Evolutionary conservation across 1,140 invertebrate genomes (phyloP).

Genomic region (Drosophila malerkotliana): DNA sequence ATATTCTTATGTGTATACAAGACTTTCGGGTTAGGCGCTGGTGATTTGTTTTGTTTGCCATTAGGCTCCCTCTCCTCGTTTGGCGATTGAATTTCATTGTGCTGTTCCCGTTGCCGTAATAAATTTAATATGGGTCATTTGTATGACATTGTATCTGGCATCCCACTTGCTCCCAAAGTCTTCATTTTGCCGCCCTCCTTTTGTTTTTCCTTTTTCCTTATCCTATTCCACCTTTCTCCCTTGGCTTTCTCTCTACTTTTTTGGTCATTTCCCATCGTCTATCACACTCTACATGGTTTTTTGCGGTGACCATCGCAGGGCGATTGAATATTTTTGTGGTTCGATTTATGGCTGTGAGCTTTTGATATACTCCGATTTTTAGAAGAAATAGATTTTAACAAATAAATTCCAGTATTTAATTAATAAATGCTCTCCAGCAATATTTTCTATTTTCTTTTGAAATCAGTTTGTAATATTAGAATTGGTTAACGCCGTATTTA

Average conservation of each 20-base stretch:
- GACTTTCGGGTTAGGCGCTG: constrained; percentile 51
- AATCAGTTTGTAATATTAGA: no score
- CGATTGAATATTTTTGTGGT: constrained; percentile 10
- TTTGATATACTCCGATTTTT: not conserved
- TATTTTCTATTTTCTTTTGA: no score
- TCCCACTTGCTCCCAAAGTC: constrained; percentile 14
- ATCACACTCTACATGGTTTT: constrained; percentile 53
- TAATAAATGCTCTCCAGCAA: not conserved
- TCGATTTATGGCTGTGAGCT: not conserved
- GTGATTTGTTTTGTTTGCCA: constrained; percentile 80
- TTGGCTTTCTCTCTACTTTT: constrained; percentile 33
- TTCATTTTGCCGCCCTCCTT: not conserved
- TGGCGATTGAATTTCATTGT: constrained; percentile 79
- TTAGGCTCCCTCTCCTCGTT: constrained; percentile 49
- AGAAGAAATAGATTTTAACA: not conserved
- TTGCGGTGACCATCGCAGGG: constrained; percentile 50
- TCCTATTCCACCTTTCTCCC: constrained; percentile 13
- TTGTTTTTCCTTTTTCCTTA: constrained; percentile 15
- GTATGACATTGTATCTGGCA: constrained; percentile 70
- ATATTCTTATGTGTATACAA: constrained; percentile 35
- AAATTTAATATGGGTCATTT: constrained; percentile 83
- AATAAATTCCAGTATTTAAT: not conserved
- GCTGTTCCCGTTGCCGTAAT: constrained; percentile 69
- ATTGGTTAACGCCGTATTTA: no score
- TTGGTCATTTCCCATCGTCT: constrained; percentile 63